phyloP scores from a whole-genome alignment of 2,888 invertebrate species.

The Sepioteuthis lessoniana region DNA sequence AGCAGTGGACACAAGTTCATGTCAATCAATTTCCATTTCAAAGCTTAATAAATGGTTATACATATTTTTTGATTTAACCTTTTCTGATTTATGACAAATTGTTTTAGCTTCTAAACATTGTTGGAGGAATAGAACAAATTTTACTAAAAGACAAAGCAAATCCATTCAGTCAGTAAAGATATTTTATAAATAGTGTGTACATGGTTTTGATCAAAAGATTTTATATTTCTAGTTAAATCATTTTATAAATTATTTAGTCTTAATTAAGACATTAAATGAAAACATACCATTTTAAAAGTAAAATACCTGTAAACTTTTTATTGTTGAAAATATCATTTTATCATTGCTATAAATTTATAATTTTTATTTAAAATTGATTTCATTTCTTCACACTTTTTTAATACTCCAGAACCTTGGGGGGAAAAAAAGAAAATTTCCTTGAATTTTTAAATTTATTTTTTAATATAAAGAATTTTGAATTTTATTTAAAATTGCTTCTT shows the following conservation, averaged over 20 bases:
- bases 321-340: neutral
- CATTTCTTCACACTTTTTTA: neutral
- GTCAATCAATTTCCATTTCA: too few relatives aligned
- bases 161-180: neutral
- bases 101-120: neutral
- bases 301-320: neutral
- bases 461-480: neutral
- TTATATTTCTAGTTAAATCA: too few relatives aligned
- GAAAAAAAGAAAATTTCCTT: neutral
- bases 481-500: neutral
- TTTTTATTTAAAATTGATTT: neutral
- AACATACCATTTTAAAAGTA: neutral
- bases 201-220: too few relatives aligned
- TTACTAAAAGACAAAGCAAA: neutral
- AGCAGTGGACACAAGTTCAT: too few relatives aligned
- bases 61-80: neutral
- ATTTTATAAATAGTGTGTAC: neutral
- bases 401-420: neutral
- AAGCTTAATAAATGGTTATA: too few relatives aligned
- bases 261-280: too few relatives aligned
- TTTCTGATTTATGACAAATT: neutral
- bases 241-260: too few relatives aligned
- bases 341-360: neutral
- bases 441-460: neutral
- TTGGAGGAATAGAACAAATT: neutral